phyloP scores from a whole-genome alignment of 2,797 vertebrate genomes.

The Sciurus vulgaris region DNA sequence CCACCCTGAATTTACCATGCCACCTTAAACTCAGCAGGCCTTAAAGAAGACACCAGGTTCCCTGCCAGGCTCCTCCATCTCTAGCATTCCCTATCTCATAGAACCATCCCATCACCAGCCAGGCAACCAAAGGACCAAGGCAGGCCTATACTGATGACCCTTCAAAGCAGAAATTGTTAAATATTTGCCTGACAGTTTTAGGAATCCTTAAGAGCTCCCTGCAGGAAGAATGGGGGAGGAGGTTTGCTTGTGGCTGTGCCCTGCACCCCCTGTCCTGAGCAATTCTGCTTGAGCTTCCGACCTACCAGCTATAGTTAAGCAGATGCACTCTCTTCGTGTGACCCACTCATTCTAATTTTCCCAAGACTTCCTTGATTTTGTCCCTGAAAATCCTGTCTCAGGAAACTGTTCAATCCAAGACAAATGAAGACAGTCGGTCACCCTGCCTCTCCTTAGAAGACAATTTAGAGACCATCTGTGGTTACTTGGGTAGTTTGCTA shows the following conservation, averaged over 20 bases:
- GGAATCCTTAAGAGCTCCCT: neutral
- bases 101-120: neutral
- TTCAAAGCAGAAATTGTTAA: neutral
- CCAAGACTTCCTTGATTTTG: neutral
- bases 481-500: neutral
- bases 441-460: neutral
- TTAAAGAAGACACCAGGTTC: neutral
- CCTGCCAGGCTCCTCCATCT: neutral
- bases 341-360: neutral
- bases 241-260: fast-evolving
- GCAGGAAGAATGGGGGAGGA: neutral
- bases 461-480: neutral
- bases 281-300: neutral
- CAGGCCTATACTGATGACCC: neutral
- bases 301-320: neutral
- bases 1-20: neutral
- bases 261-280: neutral
- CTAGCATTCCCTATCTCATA: neutral
- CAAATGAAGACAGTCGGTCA: neutral
- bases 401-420: neutral
- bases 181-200: too few species aligned
- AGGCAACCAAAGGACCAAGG: neutral
- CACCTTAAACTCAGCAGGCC: neutral
- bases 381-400: neutral
- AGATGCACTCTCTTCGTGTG: neutral